Percentiles rank a stretch among this genome's conserved stretches.
Conservation (phyloP, 2,113 vertebrate species). For the Rattus rattus region DNA sequence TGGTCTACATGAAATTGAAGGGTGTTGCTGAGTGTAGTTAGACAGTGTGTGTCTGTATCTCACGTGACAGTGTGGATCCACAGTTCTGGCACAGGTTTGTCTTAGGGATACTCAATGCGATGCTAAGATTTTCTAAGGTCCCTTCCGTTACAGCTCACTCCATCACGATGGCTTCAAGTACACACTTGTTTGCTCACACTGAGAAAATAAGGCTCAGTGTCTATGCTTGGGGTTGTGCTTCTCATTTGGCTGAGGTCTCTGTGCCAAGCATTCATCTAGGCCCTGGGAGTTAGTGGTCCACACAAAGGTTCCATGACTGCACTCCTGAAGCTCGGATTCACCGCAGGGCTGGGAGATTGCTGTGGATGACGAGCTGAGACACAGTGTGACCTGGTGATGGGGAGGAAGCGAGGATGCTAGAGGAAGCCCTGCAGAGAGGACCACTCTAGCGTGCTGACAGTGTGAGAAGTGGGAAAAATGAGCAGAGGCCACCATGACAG, state of each 20-base stretch:
- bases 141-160: neutral
- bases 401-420: neutral
- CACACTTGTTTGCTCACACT: neutral
- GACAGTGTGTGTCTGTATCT: neutral
- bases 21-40: constrained; percentile 8
- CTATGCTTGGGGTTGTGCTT: neutral
- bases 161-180: neutral
- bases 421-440: neutral
- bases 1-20: neutral
- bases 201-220: neutral
- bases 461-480: neutral
- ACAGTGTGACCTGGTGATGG: neutral
- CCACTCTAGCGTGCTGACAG: neutral
- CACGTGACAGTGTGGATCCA: neutral
- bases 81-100: constrained; percentile 6
- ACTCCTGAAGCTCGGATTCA: neutral
- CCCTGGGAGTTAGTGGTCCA: neutral
- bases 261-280: neutral
- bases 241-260: neutral
- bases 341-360: too few species aligned
- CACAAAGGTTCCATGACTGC: neutral
- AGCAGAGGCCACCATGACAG: neutral
- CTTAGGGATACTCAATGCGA: neutral
- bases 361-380: neutral
- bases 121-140: neutral